Conservation (phyloP, 2,888 invertebrate genomes). For the Blera fallax region DNA sequence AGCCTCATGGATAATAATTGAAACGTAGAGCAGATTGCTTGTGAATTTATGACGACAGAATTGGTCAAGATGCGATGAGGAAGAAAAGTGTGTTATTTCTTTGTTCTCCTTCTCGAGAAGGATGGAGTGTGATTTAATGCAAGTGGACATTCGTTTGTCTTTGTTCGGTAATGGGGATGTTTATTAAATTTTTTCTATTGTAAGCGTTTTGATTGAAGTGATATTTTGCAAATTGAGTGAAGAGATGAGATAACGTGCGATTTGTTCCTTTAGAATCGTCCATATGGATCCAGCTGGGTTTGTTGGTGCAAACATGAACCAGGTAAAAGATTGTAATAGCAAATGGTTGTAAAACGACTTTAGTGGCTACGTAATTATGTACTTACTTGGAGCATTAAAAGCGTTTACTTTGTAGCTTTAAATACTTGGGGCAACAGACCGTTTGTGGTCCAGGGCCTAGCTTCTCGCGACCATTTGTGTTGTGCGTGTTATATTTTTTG, state of each 20-base stretch:
- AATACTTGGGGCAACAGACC: no score
- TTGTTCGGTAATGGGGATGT: background rate
- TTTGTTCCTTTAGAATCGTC: background rate
- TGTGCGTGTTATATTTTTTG: no score
- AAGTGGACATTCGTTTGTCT: background rate
- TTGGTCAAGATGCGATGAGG: background rate
- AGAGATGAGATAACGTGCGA: background rate
- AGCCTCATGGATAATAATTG: constrained; percentile 4
- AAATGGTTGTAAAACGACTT: no score
- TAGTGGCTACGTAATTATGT: no score
- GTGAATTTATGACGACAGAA: background rate
- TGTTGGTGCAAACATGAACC: no score
- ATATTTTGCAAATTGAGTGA: background rate
- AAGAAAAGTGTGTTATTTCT: background rate
- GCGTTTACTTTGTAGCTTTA: no score
- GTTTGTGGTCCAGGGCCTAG: no score
- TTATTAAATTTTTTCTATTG: background rate
- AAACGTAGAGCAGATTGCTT: background rate
- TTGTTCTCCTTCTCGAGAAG: background rate
- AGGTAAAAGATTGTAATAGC: no score
- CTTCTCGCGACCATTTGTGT: no score
- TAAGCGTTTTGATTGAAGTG: background rate
- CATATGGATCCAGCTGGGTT: no score
- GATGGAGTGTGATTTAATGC: background rate
- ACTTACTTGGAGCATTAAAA: no score